phyloP scores from a whole-genome alignment of 1,140 invertebrate species.

The Laupala kohalensis region DNA sequence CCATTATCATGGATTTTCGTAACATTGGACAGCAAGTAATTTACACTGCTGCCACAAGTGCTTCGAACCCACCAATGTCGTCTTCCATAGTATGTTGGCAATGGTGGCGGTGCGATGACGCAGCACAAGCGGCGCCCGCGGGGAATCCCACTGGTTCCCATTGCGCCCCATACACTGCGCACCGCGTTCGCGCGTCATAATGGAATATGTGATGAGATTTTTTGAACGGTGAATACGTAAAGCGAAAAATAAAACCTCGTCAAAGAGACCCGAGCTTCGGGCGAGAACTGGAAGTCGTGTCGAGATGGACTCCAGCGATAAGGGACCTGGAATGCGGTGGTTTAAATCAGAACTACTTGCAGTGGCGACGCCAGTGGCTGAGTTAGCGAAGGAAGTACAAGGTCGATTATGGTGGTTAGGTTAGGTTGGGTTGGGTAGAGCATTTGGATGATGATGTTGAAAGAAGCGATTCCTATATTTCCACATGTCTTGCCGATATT shows the following conservation, averaged over 20 bases:
- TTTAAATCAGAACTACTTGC: neutral
- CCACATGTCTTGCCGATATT: no score
- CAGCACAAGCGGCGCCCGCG: neutral
- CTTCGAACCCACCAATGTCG: no score
- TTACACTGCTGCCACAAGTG: no score
- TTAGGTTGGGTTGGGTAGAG: no score
- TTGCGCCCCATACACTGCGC: neutral
- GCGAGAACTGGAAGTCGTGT: neutral
- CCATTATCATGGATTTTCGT: no score
- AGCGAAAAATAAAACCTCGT: neutral
- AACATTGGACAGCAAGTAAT: no score
- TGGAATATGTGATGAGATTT: neutral
- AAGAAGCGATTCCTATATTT: no score
- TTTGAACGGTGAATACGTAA: neutral
- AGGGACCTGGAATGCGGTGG: neutral
- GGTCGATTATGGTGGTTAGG: no score
- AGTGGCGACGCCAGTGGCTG: neutral
- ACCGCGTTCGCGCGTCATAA: neutral
- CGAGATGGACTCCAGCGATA: neutral
- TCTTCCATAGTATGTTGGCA: no score
- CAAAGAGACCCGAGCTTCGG: neutral
- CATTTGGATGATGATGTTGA: no score
- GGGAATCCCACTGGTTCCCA: neutral
- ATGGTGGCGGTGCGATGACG: neutral
- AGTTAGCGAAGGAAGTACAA: no score